Evolutionary conservation across 2,797 vertebrate genomes (phyloP).

Genomic region (Spea hammondii): DNA sequence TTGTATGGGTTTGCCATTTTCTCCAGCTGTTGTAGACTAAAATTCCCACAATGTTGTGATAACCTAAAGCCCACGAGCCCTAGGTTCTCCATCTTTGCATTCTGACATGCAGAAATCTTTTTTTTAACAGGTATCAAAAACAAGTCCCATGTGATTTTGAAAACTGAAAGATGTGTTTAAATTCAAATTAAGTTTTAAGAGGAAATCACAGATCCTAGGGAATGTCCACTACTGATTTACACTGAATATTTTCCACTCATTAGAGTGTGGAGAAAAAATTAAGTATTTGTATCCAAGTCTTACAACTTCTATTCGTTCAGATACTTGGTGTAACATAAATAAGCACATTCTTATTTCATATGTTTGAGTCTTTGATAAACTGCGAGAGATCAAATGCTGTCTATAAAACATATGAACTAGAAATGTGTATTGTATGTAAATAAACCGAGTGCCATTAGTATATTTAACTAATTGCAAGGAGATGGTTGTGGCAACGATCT

Average conservation of each 20-base stretch:
- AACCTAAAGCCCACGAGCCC: too few species aligned
- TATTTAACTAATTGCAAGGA: too few species aligned
- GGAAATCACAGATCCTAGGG: neutral
- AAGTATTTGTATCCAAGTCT: neutral
- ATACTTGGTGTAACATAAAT: neutral
- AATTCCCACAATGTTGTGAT: too few species aligned
- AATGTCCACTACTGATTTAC: neutral
- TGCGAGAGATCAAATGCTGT: neutral
- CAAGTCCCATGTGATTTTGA: neutral
- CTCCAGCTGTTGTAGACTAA: too few species aligned
- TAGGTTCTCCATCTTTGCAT: too few species aligned
- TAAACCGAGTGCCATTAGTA: too few species aligned
- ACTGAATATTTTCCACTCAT: slow-evolving; percentile 6
- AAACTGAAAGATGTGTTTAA: neutral
- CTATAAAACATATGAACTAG: too few species aligned
- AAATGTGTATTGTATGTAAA: too few species aligned
- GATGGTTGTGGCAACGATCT: too few species aligned
- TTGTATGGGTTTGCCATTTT: too few species aligned
- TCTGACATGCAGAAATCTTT: too few species aligned
- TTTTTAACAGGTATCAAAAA: too few species aligned
- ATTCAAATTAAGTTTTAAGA: neutral
- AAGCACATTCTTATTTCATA: neutral
- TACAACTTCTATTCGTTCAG: neutral
- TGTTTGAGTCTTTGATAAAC: neutral
- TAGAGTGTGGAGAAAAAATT: neutral